Evolutionary conservation across 1,140 invertebrate species (phyloP).

Genomic region (Halictus rubicundus): DNA sequence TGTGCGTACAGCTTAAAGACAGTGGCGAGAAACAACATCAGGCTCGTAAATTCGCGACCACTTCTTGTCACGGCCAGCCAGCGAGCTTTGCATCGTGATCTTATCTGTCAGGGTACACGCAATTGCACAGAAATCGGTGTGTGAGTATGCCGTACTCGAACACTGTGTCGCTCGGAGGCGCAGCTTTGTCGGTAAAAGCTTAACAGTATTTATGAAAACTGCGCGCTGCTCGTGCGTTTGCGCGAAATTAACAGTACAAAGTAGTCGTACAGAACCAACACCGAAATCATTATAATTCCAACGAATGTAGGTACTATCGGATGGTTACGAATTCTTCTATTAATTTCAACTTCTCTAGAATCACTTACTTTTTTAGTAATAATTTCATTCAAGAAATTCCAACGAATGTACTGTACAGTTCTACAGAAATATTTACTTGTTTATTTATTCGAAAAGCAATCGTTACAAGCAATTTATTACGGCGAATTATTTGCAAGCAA

Average conservation of each 20-base stretch:
- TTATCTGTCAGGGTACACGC: conserved; percentile 63
- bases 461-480: too few relatives aligned
- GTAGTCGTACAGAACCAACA: too few relatives aligned
- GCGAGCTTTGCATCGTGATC: conserved; percentile 66
- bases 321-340: too few relatives aligned
- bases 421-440: too few relatives aligned
- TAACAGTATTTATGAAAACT: conserved; percentile 33
- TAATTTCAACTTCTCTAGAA: too few relatives aligned
- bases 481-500: too few relatives aligned
- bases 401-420: too few relatives aligned
- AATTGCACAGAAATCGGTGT: conserved; percentile 48
- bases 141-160: background rate
- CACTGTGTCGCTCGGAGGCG: conserved; percentile 35
- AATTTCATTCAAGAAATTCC: too few relatives aligned
- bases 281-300: too few relatives aligned
- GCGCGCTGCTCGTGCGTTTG: background rate
- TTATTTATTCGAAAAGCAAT: too few relatives aligned
- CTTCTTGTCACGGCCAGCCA: conserved; percentile 55
- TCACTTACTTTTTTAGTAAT: too few relatives aligned
- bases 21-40: conserved; percentile 2
- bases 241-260: background rate
- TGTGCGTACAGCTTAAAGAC: conserved; percentile 10
- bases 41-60: conserved; percentile 63
- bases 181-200: conserved; percentile 60
- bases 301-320: too few relatives aligned